Percentiles rank a stretch among this genome's conserved stretches.
Conservation (phyloP, 2,113 vertebrate species). For the Heliornis fulica region DNA sequence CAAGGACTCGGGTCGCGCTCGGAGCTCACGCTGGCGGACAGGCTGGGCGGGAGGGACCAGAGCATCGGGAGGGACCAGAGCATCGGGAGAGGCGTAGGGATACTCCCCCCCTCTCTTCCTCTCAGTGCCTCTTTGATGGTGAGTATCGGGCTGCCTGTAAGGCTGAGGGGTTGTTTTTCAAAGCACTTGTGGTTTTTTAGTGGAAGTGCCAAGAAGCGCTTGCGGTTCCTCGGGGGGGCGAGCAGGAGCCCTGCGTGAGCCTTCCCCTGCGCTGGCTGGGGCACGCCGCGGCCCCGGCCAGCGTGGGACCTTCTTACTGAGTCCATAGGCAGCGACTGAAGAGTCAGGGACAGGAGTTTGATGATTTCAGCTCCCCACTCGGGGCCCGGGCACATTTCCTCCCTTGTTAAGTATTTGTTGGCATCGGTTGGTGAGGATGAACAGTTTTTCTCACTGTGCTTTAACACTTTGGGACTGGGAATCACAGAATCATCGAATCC, state of each 20-base stretch:
- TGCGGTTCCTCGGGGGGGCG: not conserved
- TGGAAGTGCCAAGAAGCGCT: not conserved
- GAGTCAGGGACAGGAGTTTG: not conserved
- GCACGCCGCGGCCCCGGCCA: not conserved
- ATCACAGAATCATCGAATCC: no score
- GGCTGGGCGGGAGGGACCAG: not conserved
- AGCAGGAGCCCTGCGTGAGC: no score
- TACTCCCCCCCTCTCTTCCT: not conserved
- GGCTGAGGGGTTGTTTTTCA: not conserved
- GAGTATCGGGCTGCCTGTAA: not conserved
- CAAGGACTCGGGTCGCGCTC: not conserved
- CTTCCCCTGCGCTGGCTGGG: not conserved
- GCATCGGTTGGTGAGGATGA: not conserved
- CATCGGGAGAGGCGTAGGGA: no score
- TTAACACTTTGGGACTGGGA: not conserved
- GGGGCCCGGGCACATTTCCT: not conserved
- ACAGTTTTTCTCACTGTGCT: not conserved
- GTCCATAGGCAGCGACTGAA: not conserved
- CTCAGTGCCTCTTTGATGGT: not conserved
- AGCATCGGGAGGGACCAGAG: not conserved
- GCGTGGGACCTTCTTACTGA: not conserved
- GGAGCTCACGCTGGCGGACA: rapidly evolving
- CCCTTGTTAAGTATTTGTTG: not conserved
- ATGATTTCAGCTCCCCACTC: not conserved
- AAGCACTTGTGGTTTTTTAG: not conserved